Evolutionary conservation across 2,888 invertebrate species (phyloP), one percentile per base, ranked within the genome.

Genomic region (Lasioglossum morio): DNA sequence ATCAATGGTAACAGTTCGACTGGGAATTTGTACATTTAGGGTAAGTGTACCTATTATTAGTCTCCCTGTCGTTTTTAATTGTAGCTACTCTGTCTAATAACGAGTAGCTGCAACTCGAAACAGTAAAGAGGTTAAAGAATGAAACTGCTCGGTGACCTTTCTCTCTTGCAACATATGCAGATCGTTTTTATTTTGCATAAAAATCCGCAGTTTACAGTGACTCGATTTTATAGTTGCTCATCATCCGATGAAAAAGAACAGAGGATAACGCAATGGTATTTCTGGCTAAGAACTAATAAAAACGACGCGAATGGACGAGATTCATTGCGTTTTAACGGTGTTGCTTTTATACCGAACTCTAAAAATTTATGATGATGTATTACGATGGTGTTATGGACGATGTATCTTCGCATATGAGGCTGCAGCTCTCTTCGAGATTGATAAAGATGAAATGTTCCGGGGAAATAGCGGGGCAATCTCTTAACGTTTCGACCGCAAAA

Each of bases 281-380:
- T 30, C 14, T 2, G 27, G 27, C 60, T 16, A 12, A 60, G 60
- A 14, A 30, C 60, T 60, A 60, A 30, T 60, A 60, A 60, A 46
- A 60, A 27, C 16, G 60, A 27, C 5, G 60, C 2, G 27, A 60
- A 60, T 60, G 60, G 30, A 30, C 60, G 27, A 27, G 60, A 60
- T 30, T 60, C 60, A 60, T 16, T 27, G 60, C 27, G 27, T 30
- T 60, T 60, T 60, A 60, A 60, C 60, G 60, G 27, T 27, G 60
- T 27, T 5, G 30, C 60, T 60, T 60, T 60, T 27, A 60, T 27
- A 27, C 60, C 27, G 60, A 60, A 60, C 60, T 60, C 60, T 27
- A 60, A 27, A 60, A 60, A 60, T 60, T 60, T 30, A 60, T 60
- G 60, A 16, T 60, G 60, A 60, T 60, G 60, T 60, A 60, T 34